A percentile compares a stretch with the other conserved stretches of the same genome.
Evolutionary conservation across 2,113 vertebrate species (phyloP).

Genomic region (Hemiprocne comata): DNA sequence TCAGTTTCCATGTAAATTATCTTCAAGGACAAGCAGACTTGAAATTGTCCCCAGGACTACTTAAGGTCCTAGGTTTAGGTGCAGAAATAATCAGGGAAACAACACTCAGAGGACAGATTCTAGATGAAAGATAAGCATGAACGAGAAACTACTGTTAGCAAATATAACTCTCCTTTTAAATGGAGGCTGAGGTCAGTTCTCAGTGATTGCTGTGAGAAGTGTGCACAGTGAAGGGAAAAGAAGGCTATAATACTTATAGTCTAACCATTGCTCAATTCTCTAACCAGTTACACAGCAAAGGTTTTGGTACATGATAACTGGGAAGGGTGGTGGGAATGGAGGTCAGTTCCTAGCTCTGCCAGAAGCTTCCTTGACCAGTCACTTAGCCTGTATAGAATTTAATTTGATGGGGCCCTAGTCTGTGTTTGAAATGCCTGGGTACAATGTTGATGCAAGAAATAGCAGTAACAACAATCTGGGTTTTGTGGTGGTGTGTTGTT

Average conservation of each 20-base stretch:
- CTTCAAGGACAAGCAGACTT: background rate
- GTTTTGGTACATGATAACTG: background rate
- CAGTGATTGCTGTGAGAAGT: background rate
- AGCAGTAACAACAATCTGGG: accelerated
- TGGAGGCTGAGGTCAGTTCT: background rate
- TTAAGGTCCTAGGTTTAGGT: background rate
- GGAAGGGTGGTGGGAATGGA: background rate
- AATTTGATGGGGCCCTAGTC: background rate
- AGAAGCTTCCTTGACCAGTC: background rate
- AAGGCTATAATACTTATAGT: background rate
- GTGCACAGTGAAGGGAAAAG: background rate
- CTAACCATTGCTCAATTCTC: background rate
- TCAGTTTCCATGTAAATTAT: background rate
- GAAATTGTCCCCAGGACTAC: background rate
- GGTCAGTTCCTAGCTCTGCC: background rate
- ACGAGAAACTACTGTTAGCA: background rate
- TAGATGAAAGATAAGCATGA: background rate
- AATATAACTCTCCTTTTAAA: background rate
- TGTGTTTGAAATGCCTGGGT: background rate
- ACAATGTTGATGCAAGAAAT: background rate
- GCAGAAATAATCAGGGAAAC: background rate
- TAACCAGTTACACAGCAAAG: background rate
- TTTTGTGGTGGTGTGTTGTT: background rate
- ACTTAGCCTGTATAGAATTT: background rate
- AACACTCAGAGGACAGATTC: background rate